A percentile compares a stretch with the other conserved stretches of the same genome.
phyloP scores from a whole-genome alignment of 2,113 vertebrate genomes.

The Micromys minutus region DNA sequence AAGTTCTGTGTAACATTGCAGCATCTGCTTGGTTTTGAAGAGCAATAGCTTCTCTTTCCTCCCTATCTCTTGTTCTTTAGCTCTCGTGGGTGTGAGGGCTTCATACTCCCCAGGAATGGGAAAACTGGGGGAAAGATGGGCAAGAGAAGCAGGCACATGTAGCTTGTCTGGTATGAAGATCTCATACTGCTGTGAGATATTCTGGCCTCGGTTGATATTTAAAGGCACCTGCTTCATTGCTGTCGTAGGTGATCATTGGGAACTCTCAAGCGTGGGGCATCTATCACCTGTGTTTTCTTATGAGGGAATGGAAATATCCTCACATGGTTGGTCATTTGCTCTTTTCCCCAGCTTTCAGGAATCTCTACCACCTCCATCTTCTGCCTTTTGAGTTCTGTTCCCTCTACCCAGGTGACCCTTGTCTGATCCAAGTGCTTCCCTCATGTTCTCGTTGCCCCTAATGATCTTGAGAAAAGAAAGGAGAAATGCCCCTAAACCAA shows the following conservation, averaged over 20 bases:
- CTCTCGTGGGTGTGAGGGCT: background rate
- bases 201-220: background rate
- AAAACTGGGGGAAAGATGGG: background rate
- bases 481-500: too few relatives aligned
- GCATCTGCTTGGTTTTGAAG: background rate
- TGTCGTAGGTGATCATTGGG: background rate
- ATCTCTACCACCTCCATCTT: background rate
- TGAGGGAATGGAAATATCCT: background rate
- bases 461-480: background rate
- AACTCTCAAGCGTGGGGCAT: fast-evolving
- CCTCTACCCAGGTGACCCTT: background rate
- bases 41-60: background rate
- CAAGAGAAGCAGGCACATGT: background rate
- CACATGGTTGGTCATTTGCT: background rate
- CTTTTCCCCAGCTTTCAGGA: background rate
- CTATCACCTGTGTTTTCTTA: background rate
- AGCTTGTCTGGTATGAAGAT: background rate
- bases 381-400: background rate
- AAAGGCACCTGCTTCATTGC: background rate
- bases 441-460: background rate
- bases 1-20: background rate
- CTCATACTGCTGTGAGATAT: background rate
- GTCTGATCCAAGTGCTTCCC: background rate
- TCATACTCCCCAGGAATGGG: background rate
- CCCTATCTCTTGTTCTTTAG: background rate